A percentile compares a stretch with the other conserved stretches of the same genome.
phyloP scores from a whole-genome alignment of 2,797 vertebrate species.

The Netta rufina region DNA sequence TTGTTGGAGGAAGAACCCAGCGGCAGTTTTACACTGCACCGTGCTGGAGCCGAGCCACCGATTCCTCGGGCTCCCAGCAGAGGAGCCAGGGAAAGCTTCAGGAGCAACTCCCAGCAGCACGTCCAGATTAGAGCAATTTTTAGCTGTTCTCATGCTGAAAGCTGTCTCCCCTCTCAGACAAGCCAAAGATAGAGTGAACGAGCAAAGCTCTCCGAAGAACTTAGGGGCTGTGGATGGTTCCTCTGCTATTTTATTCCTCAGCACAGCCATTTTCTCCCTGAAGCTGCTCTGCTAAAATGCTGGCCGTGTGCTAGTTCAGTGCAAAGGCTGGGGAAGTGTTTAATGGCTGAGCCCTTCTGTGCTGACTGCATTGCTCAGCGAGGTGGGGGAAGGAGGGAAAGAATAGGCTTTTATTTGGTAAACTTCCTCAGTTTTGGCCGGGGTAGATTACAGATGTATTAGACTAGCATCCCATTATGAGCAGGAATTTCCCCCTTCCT shows the following conservation, averaged over 20 bases:
- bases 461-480: neutral
- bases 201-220: neutral
- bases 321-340: neutral
- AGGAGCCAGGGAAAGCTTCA: slow-evolving; percentile 46
- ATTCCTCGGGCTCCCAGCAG: neutral
- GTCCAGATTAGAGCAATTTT: slow-evolving; percentile 42
- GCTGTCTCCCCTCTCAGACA: neutral
- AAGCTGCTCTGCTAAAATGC: neutral
- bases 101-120: slow-evolving; percentile 6
- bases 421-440: neutral
- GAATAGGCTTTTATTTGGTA: neutral
- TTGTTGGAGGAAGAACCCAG: neutral
- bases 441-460: neutral
- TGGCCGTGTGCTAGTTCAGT: neutral
- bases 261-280: neutral
- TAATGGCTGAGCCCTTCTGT: neutral
- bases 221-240: neutral
- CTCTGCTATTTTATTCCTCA: neutral
- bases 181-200: slow-evolving; percentile 34
- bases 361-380: neutral
- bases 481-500: neutral
- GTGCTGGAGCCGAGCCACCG: neutral
- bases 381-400: neutral
- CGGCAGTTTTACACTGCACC: neutral
- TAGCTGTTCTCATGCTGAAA: slow-evolving; percentile 41